phyloP scores from a whole-genome alignment of 2,888 invertebrate genomes.

The Drosophila paramelanica region DNA sequence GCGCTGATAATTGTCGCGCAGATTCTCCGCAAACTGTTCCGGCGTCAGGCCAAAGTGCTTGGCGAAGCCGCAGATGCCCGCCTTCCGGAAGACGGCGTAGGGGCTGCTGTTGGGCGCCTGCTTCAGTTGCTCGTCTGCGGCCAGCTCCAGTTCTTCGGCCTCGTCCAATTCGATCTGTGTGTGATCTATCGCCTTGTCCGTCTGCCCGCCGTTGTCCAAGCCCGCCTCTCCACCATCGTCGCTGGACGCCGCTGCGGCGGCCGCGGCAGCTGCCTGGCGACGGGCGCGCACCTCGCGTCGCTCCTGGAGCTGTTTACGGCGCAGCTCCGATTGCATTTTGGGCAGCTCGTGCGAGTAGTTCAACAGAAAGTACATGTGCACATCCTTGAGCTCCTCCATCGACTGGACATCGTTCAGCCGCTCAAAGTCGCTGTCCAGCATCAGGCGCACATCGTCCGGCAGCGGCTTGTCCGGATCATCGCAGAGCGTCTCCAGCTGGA shows the following conservation, averaged over 20 bases:
- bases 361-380: slow-evolving; percentile 95
- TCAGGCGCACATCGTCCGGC: slow-evolving; percentile 92
- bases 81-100: slow-evolving; percentile 94
- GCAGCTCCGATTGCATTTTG: slow-evolving; percentile 91
- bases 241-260: slow-evolving; percentile 47
- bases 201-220: slow-evolving; percentile 20
- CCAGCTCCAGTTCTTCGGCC: slow-evolving; percentile 89
- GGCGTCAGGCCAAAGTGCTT: slow-evolving; percentile 96
- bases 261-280: slow-evolving; percentile 41
- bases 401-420: slow-evolving; percentile 91
- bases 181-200: slow-evolving; percentile 23
- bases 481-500: slow-evolving; percentile 93
- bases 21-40: slow-evolving; percentile 97
- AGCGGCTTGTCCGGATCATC: slow-evolving; percentile 93
- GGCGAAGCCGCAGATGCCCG: slow-evolving; percentile 93
- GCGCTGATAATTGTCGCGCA: slow-evolving; percentile 97
- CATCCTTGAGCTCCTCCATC: slow-evolving; percentile 96
- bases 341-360: slow-evolving; percentile 95
- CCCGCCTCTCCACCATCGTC: slow-evolving; percentile 68
- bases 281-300: slow-evolving; percentile 72
- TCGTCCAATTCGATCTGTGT: slow-evolving; percentile 86
- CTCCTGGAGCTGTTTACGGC: slow-evolving; percentile 87
- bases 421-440: slow-evolving; percentile 94
- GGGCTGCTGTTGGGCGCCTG: slow-evolving; percentile 95
- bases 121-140: slow-evolving; percentile 90